phyloP scores from a whole-genome alignment of 30 jellyfish, hydroid and myxozoan species.

The Hydra vulgaris region DNA sequence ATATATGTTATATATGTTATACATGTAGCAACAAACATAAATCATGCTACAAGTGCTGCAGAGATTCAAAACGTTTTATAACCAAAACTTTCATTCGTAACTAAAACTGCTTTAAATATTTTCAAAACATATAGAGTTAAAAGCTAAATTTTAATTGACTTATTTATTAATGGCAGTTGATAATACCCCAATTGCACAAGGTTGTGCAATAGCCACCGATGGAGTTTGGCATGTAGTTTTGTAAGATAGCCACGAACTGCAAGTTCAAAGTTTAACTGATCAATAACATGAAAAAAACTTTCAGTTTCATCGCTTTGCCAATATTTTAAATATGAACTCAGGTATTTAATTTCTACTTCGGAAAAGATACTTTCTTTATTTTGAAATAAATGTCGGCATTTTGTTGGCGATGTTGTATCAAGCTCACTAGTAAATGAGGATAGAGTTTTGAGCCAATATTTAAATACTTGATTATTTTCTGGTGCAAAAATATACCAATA shows the following conservation, averaged over 20 bases:
- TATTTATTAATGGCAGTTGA: no score
- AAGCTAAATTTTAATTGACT: no score
- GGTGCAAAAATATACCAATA: background rate
- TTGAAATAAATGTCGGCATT: background rate
- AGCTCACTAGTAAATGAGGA: background rate
- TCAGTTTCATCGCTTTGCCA: constrained; percentile 1
- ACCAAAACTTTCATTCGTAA: no score
- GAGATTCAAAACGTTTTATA: no score
- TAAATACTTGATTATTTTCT: background rate
- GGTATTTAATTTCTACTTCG: background rate
- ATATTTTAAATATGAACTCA: background rate
- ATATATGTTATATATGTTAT: no score
- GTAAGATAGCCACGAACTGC: background rate
- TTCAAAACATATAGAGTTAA: no score
- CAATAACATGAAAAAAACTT: background rate
- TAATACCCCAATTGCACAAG: background rate
- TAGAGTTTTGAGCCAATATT: background rate
- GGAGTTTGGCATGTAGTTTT: background rate
- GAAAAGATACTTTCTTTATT: background rate
- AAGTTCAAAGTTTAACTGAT: background rate
- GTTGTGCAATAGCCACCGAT: background rate
- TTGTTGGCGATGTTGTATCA: background rate
- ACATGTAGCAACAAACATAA: no score
- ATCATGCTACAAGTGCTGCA: no score
- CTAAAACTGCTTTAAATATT: no score